A percentile compares a stretch with the other conserved stretches of the same genome.
Conservation (phyloP, 2,797 vertebrate genomes). For the Pelobates cultripes region DNA sequence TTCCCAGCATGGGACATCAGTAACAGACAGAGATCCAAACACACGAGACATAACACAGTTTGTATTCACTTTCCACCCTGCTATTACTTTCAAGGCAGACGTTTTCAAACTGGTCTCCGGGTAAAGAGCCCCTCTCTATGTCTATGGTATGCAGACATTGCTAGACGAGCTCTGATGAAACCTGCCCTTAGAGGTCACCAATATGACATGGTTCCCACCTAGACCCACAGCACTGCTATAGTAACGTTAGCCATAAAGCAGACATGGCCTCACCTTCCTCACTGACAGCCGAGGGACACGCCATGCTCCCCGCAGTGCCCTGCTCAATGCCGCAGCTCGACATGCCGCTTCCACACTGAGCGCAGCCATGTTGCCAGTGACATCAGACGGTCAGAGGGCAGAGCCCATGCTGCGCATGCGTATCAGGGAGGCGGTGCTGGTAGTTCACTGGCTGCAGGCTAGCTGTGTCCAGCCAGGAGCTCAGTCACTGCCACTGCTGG, state of each 20-base stretch:
- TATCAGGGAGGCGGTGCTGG: background rate
- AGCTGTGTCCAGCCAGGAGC: too few species aligned
- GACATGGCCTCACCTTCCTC: slow-evolving; percentile 12
- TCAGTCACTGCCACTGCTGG: too few species aligned
- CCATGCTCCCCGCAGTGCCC: slow-evolving; percentile 5
- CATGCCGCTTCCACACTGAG: slow-evolving; percentile 47
- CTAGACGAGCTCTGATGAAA: too few species aligned
- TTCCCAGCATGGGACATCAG: too few species aligned
- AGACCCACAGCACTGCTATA: background rate
- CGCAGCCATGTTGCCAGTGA: slow-evolving; percentile 34
- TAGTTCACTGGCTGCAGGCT: too few species aligned
- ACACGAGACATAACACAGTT: too few species aligned
- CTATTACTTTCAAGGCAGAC: too few species aligned
- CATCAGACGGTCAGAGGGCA: slow-evolving; percentile 1
- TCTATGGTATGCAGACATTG: too few species aligned
- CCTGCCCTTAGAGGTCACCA: background rate
- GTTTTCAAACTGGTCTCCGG: too few species aligned
- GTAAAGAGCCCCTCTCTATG: too few species aligned
- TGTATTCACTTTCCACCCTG: too few species aligned
- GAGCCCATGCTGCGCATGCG: background rate
- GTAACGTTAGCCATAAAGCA: background rate
- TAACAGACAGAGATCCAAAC: too few species aligned
- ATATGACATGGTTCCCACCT: background rate
- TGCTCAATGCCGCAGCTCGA: slow-evolving; percentile 3
- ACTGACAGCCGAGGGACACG: slow-evolving; percentile 7